Conservation (phyloP, 2,888 invertebrate genomes). For the Volucella bombylans region DNA sequence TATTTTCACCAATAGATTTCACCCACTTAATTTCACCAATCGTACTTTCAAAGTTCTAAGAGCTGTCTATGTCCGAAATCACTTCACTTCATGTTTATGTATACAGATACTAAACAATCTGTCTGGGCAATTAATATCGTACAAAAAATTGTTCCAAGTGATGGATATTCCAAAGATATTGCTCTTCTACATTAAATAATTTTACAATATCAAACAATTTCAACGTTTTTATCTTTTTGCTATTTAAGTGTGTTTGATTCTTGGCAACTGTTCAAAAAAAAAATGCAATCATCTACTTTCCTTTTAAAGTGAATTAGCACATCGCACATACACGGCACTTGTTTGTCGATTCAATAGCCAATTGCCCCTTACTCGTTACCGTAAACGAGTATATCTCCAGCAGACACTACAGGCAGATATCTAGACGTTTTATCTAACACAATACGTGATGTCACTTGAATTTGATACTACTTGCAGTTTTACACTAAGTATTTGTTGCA, state of each 20-base stretch:
- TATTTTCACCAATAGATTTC: neutral
- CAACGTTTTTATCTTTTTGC: neutral
- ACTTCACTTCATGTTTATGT: neutral
- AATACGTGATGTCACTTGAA: constrained; percentile 13
- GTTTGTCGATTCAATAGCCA: constrained; percentile 44
- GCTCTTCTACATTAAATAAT: constrained; percentile 19
- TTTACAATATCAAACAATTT: constrained; percentile 17
- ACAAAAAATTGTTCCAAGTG: constrained; percentile 4
- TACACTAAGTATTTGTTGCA: constrained; percentile 22
- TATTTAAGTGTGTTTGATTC: constrained; percentile 10
- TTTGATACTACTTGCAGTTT: constrained; percentile 14
- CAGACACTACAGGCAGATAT: constrained; percentile 1
- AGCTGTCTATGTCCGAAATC: constrained; percentile 10
- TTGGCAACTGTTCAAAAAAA: constrained; percentile 59
- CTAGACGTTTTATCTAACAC: constrained; percentile 15
- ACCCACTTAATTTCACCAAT: constrained; percentile 17
- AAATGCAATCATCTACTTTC: constrained; percentile 10
- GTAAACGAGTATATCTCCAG: constrained; percentile 1
- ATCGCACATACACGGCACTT: constrained; percentile 62
- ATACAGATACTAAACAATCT: neutral
- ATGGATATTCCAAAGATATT: constrained; percentile 40
- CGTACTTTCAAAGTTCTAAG: constrained; percentile 13
- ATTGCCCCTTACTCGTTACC: constrained; percentile 23
- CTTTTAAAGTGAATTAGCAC: constrained; percentile 46
- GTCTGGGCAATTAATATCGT: constrained; percentile 35